Percentiles rank a stretch among this genome's conserved stretches.
Conservation (phyloP, 1,140 invertebrate genomes). For the Melipona quadrifasciata region DNA sequence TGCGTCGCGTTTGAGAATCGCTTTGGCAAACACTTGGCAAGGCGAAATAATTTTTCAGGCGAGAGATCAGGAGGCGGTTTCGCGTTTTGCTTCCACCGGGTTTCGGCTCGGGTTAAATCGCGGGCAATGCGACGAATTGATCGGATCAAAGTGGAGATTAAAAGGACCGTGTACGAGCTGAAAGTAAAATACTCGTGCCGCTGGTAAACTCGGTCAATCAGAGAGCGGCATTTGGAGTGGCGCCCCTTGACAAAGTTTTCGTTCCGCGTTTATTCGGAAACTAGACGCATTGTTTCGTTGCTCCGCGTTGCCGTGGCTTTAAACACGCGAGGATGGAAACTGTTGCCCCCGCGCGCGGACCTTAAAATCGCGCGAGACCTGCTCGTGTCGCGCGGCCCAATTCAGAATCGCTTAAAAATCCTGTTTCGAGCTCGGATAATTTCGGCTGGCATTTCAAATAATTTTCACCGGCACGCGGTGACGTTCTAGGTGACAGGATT, state of each 20-base stretch:
- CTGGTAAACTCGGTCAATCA: constrained; percentile 26
- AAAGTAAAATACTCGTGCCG: constrained; percentile 17
- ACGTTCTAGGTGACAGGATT: too few species aligned
- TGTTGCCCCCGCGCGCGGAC: background rate
- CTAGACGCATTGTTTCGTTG: constrained; percentile 24
- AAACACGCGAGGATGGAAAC: background rate
- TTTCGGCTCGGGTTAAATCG: background rate
- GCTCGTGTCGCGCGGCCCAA: background rate
- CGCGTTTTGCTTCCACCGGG: background rate
- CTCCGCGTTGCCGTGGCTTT: background rate
- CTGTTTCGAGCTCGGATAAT: too few species aligned
- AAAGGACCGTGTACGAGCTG: constrained; percentile 17
- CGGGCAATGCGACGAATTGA: constrained; percentile 9
- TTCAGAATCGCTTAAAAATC: too few species aligned
- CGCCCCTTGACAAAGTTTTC: constrained; percentile 26
- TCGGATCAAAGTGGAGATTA: constrained; percentile 33
- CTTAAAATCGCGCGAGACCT: constrained; percentile 6
- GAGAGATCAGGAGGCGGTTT: background rate
- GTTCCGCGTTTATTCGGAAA: constrained; percentile 26
- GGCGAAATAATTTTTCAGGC: background rate
- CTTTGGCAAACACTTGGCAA: background rate
- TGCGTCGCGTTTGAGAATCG: background rate
- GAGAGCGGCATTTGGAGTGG: constrained; percentile 14
- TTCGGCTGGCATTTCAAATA: too few species aligned
- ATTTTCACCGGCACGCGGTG: too few species aligned